Evolutionary conservation across 1,140 invertebrate species (phyloP).

Genomic region (Caerostris extrusa): DNA sequence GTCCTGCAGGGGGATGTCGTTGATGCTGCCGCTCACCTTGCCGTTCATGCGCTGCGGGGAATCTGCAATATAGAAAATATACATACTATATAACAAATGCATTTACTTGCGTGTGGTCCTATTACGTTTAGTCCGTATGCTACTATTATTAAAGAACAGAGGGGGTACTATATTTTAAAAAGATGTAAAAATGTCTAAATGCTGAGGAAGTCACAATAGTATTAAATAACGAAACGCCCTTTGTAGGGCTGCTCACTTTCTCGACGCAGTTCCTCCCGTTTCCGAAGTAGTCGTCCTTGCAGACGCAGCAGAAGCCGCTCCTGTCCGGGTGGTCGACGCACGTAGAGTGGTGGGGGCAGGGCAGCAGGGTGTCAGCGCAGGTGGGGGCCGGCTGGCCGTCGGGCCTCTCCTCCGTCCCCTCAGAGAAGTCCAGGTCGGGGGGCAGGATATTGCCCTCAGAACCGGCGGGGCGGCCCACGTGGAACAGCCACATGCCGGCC

Average conservation of each 20-base stretch:
- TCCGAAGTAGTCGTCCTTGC: conserved; percentile 90
- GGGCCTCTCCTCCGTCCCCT: background rate
- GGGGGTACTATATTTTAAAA: too few species aligned
- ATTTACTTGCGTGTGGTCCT: too few species aligned
- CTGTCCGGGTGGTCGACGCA: conserved; percentile 89
- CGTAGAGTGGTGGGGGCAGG: conserved; percentile 83
- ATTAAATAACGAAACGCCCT: too few species aligned
- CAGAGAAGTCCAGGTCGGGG: conserved; percentile 84
- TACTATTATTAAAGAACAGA: too few species aligned
- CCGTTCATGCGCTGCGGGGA: conserved; percentile 92
- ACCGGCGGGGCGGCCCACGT: conserved; percentile 86
- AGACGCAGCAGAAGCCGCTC: conserved; percentile 93
- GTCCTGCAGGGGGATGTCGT: conserved; percentile 87
- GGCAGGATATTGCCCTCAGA: conserved; percentile 85
- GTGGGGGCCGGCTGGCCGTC: conserved; percentile 35
- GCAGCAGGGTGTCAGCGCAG: conserved; percentile 76
- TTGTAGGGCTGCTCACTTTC: conserved; percentile 84
- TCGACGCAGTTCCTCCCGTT: conserved; percentile 94
- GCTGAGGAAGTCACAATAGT: too few species aligned
- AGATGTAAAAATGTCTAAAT: too few species aligned
- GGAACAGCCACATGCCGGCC: conserved; percentile 92
- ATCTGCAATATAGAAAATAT: conserved; percentile 85
- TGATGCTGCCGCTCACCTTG: conserved; percentile 90
- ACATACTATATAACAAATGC: too few species aligned
- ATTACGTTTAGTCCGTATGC: too few species aligned